Conservation (phyloP, 2,888 invertebrate genomes). For the Eupelmus urozonus region DNA sequence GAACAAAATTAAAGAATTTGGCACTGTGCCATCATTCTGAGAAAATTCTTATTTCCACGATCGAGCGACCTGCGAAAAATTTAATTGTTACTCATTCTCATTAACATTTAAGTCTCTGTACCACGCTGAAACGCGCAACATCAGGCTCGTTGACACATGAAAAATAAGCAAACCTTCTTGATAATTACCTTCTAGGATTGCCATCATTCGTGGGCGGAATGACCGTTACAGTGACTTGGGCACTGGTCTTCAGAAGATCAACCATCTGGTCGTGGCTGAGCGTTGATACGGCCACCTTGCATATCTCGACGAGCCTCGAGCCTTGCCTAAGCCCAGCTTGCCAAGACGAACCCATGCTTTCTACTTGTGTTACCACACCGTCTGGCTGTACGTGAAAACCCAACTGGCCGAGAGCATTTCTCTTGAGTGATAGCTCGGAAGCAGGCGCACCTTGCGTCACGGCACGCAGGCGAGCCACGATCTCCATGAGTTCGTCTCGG, state of each 20-base stretch:
- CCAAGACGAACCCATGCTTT: conserved; percentile 84
- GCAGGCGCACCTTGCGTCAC: conserved; percentile 89
- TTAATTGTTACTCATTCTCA: too few relatives aligned
- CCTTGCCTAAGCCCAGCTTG: conserved; percentile 93
- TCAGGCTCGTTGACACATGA: background rate
- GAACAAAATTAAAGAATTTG: too few relatives aligned
- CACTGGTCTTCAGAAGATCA: conserved; percentile 92
- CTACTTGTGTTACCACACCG: conserved; percentile 96
- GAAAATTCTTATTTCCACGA: background rate
- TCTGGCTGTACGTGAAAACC: conserved; percentile 95
- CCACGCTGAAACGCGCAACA: background rate
- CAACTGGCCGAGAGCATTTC: conserved; percentile 90
- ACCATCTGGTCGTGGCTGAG: conserved; percentile 95
- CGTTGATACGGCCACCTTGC: conserved; percentile 92
- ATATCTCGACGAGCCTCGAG: conserved; percentile 93
- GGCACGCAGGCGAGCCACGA: conserved; percentile 87
- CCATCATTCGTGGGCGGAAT: conserved; percentile 87
- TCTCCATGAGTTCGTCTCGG: conserved; percentile 84
- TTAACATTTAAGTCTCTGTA: background rate
- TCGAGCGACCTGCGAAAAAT: background rate
- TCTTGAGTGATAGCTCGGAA: conserved; percentile 88
- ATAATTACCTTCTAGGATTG: conserved; percentile 81
- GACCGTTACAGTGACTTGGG: conserved; percentile 90
- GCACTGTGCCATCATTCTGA: too few relatives aligned
- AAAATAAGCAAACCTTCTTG: background rate